Base-by-base conservation (phyloP, 53 echinoderm and acorn worm species). In the Henricia sp. region DNA sequence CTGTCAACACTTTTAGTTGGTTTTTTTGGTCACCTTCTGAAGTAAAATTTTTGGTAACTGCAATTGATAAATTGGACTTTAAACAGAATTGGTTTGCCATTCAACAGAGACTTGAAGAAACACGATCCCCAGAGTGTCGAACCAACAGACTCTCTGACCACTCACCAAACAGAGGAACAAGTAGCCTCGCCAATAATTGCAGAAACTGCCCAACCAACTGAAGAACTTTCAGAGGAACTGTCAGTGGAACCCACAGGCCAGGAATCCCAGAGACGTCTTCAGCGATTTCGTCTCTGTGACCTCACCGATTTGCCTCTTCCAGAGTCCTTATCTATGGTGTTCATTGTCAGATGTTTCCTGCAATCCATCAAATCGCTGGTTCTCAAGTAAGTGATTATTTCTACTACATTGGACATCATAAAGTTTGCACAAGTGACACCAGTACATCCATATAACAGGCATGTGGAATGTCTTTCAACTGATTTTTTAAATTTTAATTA, bases 371-470 rank as follows among this genome's bases (percentile, higher is more conserved):
- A 77, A 19, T 60, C 40, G 8, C 28, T 77, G 23, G 57, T 56
- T 41, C 77, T 77, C 14, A 77, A 77, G 77, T 77, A 42, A 77
- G 77, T 77, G 6, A 1, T 10, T n/a, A n/a, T n/a, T n/a, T n/a
- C n/a, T n/a, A n/a, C n/a, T n/a, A n/a, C n/a, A n/a, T n/a, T n/a
- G n/a, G n/a, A n/a, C 62, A 29, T 3, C 11, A 0, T 10, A 17
- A 2, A 9, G 21, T 56, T 23, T 56, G 16, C 44, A 44, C 6
- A 44, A 9, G 6, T 44, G 44, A 9, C 6, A 44, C 44, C 13
- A 44, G 13, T 44, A 44, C 44, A 9, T 13, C 6, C 44, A 44
- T 44, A 9, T 13, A 44, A 44, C 6, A 44, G 13, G 13, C 6
- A 13, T 44, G 6, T 6, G 13, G 13, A 44, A 6, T 9, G 44